Evolutionary conservation across 1,140 invertebrate genomes (phyloP).

Genomic region (Anadara kagoshimensis): DNA sequence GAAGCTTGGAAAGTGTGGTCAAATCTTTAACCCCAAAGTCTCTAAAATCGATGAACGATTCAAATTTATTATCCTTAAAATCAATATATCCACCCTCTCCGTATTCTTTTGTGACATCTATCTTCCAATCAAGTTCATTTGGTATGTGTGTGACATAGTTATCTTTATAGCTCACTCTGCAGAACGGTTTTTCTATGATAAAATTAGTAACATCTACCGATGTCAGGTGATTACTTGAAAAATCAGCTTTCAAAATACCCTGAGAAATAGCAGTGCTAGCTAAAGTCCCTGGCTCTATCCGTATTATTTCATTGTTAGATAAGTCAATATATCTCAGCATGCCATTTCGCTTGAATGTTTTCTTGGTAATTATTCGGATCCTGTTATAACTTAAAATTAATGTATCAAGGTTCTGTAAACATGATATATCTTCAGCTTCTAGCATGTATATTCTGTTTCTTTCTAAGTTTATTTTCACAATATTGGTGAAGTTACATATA

Average conservation of each 20-base stretch:
- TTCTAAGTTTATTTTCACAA: slow-evolving; percentile 7
- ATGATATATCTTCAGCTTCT: slow-evolving; percentile 16
- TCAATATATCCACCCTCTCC: slow-evolving; percentile 23
- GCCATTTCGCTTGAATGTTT: slow-evolving; percentile 12
- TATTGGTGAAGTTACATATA: too few relatives aligned
- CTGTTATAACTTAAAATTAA: slow-evolving; percentile 22
- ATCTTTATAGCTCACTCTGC: slow-evolving; percentile 9
- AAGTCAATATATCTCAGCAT: slow-evolving; percentile 17
- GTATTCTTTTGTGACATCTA: slow-evolving; percentile 1
- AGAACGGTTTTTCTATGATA: slow-evolving; percentile 24
- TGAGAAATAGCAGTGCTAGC: neutral
- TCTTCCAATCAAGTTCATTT: slow-evolving; percentile 9
- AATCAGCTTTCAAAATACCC: slow-evolving; percentile 6
- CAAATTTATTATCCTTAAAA: slow-evolving; percentile 9
- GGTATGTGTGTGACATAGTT: slow-evolving; percentile 13
- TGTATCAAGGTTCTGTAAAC: slow-evolving; percentile 13
- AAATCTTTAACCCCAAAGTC: slow-evolving; percentile 25
- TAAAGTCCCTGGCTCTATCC: slow-evolving; percentile 23
- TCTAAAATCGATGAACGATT: slow-evolving; percentile 24
- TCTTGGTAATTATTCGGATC: slow-evolving; percentile 16
- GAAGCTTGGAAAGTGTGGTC: slow-evolving; percentile 11
- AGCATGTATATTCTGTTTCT: slow-evolving; percentile 2
- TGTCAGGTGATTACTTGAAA: slow-evolving; percentile 12
- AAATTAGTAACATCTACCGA: slow-evolving; percentile 29
- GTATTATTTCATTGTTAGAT: slow-evolving; percentile 10